Conservation (phyloP, 2,888 invertebrate species). For the Fissipunctia ypsillon region DNA sequence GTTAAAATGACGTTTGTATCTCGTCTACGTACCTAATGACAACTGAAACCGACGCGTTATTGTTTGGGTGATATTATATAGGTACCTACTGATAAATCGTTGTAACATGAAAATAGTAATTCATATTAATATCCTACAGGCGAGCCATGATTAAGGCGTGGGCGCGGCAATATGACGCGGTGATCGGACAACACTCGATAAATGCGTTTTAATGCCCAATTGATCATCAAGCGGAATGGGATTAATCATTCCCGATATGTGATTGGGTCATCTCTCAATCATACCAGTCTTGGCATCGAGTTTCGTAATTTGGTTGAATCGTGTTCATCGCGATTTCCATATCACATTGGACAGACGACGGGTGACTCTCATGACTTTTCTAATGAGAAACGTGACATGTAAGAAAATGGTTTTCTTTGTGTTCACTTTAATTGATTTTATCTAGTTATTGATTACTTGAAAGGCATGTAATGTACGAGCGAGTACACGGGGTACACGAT, state of each 20-base stretch:
- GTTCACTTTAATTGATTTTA: constrained; percentile 12
- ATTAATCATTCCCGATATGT: constrained; percentile 38
- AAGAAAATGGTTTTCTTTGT: constrained; percentile 7
- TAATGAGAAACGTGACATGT: constrained; percentile 33
- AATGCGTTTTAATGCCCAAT: constrained; percentile 39
- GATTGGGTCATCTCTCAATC: constrained; percentile 40
- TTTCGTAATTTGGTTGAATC: constrained; percentile 23
- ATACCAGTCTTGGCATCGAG: constrained; percentile 28
- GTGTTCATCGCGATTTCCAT: neutral
- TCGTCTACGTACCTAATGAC: neutral
- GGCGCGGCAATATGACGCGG: constrained; percentile 41
- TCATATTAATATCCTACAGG: constrained; percentile 35
- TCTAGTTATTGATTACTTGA: constrained; percentile 24
- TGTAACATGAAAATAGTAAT: constrained; percentile 16
- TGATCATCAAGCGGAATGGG: constrained; percentile 22
- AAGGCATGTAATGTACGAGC: constrained; percentile 20
- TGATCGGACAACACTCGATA: constrained; percentile 30
- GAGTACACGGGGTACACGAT: neutral
- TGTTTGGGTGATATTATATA: constrained; percentile 1
- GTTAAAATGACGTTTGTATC: constrained; percentile 15
- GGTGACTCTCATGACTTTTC: constrained; percentile 1
- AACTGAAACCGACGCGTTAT: constrained; percentile 9
- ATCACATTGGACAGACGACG: neutral
- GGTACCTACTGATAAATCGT: neutral
- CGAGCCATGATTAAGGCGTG: constrained; percentile 38